A percentile compares a stretch with the other conserved stretches of the same genome.
phyloP scores from a whole-genome alignment of 2,113 vertebrate species.

The Lampris megalopsis region DNA sequence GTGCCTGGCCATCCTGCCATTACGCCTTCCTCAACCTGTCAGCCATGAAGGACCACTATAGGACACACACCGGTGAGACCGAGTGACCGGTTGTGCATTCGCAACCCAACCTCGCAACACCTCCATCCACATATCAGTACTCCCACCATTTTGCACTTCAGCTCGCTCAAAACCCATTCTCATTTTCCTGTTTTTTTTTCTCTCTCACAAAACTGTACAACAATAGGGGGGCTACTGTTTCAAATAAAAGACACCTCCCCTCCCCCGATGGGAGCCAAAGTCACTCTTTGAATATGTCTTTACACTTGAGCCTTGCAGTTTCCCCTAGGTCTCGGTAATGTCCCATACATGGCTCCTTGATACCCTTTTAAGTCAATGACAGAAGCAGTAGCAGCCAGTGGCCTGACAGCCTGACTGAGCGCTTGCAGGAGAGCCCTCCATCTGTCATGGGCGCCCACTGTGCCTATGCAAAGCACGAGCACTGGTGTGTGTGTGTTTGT shows the following conservation, averaged over 20 bases:
- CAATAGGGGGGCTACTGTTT: constrained; percentile 69
- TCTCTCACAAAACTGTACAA: constrained; percentile 65
- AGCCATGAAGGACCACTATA: constrained; percentile 97
- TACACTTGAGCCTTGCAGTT: constrained; percentile 70
- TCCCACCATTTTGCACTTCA: too few species aligned
- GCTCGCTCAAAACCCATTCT: too few species aligned
- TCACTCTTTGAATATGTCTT: constrained; percentile 73
- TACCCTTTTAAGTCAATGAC: constrained; percentile 79
- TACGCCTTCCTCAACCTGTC: constrained; percentile 97
- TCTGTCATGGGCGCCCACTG: constrained; percentile 73
- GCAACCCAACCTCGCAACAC: constrained; percentile 1
- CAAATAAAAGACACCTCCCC: constrained; percentile 77
- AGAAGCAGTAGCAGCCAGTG: constrained; percentile 75
- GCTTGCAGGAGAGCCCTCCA: constrained; percentile 77
- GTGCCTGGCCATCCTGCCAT: constrained; percentile 95
- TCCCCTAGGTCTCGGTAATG: constrained; percentile 73
- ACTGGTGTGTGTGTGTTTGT: constrained; percentile 43
- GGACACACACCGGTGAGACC: constrained; percentile 98
- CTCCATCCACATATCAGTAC: not conserved
- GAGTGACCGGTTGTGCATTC: not conserved
- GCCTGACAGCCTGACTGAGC: constrained; percentile 81
- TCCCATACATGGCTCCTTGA: constrained; percentile 74
- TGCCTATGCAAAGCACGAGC: constrained; percentile 32
- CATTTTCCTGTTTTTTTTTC: constrained; percentile 40
- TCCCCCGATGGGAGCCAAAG: constrained; percentile 62